Conservation (phyloP, 2,113 vertebrate species). For the Sisor rabdophorus region DNA sequence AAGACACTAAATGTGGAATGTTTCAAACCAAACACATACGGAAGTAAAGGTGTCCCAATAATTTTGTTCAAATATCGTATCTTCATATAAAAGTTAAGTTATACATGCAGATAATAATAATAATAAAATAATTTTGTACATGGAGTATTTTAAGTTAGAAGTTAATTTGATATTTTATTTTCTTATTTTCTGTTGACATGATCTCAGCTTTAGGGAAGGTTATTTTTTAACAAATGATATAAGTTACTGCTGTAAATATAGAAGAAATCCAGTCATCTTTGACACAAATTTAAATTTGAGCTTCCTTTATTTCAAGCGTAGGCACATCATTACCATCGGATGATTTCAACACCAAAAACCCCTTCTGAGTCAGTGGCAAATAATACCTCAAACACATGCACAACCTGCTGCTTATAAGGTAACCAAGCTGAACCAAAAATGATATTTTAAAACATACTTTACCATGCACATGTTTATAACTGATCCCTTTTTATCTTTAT, state of each 20-base stretch:
- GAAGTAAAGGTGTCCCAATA: too few species aligned
- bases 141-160: neutral
- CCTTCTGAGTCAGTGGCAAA: constrained; percentile 27
- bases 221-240: constrained; percentile 20
- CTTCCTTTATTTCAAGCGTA: constrained; percentile 33
- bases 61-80: too few species aligned
- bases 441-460: neutral
- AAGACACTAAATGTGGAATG: too few species aligned
- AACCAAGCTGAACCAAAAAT: neutral
- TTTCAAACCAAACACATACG: too few species aligned
- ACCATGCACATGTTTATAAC: neutral
- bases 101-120: neutral
- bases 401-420: constrained; percentile 17
- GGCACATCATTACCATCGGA: constrained; percentile 4
- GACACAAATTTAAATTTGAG: constrained; percentile 25
- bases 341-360: constrained; percentile 24
- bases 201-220: constrained; percentile 6
- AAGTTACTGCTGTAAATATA: constrained; percentile 16
- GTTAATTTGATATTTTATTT: neutral
- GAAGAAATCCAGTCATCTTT: constrained; percentile 27
- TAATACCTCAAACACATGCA: neutral
- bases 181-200: neutral
- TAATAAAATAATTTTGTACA: neutral
- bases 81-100: neutral
- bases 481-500: neutral